Evolutionary conservation across 2,888 invertebrate genomes (phyloP).

Genomic region (Monoplex corrugatus): DNA sequence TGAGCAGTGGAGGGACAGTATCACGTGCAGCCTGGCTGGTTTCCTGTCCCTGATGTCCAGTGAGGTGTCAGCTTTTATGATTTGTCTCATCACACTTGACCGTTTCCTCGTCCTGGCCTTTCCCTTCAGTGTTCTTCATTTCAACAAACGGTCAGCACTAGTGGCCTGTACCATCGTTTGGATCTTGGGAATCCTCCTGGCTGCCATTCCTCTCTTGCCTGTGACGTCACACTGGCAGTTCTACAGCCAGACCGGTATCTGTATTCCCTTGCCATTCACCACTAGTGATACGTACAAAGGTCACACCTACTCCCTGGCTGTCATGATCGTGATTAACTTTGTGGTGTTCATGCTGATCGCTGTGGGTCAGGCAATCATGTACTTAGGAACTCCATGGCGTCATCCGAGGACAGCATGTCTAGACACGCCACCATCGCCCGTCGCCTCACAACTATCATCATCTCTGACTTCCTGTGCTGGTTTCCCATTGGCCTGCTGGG

Average conservation of each 20-base stretch:
- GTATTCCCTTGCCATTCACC: slow-evolving; percentile 79
- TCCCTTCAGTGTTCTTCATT: slow-evolving; percentile 81
- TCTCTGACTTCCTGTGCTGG: slow-evolving; percentile 37
- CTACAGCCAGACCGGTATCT: slow-evolving; percentile 73
- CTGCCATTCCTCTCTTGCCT: slow-evolving; percentile 75
- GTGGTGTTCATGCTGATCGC: slow-evolving; percentile 75
- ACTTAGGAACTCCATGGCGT: slow-evolving; percentile 24
- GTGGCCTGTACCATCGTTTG: slow-evolving; percentile 66
- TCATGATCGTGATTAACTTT: slow-evolving; percentile 78
- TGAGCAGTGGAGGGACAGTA: slow-evolving; percentile 62
- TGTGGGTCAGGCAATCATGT: slow-evolving; percentile 75
- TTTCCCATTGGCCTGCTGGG: slow-evolving; percentile 26
- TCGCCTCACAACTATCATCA: slow-evolving; percentile 16
- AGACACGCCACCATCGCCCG: slow-evolving; percentile 25
- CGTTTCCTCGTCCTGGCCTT: slow-evolving; percentile 85
- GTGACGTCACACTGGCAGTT: slow-evolving; percentile 66
- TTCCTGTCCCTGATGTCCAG: slow-evolving; percentile 81
- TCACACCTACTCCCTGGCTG: slow-evolving; percentile 77
- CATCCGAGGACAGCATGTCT: background rate
- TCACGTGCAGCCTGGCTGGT: slow-evolving; percentile 64
- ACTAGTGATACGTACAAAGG: slow-evolving; percentile 72
- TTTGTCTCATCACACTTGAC: slow-evolving; percentile 86
- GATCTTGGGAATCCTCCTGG: slow-evolving; percentile 68
- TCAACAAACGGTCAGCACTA: slow-evolving; percentile 66
- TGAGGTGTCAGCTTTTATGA: slow-evolving; percentile 85